phyloP scores from a whole-genome alignment of 2,888 invertebrate genomes.

The Melanargia galathea region DNA sequence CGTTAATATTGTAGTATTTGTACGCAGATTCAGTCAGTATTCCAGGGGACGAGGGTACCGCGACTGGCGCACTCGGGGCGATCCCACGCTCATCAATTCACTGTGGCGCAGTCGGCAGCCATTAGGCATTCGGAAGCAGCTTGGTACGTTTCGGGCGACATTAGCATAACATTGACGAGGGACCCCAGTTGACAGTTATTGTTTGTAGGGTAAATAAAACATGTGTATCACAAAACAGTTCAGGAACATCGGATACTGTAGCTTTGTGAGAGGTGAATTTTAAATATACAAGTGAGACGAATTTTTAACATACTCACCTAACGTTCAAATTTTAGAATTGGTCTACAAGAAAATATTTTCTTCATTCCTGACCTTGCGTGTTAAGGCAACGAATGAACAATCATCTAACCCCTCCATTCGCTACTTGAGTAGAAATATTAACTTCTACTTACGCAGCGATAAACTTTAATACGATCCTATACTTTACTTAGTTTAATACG shows the following conservation, averaged over 20 bases:
- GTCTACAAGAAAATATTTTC: no score
- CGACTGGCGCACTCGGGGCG: slow-evolving; percentile 87
- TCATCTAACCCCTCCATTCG: no score
- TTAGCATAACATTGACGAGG: slow-evolving; percentile 4
- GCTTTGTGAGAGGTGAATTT: no score
- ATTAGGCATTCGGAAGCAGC: slow-evolving; percentile 85
- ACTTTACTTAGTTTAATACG: not conserved
- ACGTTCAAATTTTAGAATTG: no score
- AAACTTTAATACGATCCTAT: not conserved
- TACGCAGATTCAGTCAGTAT: slow-evolving; percentile 82
- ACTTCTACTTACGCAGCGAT: not conserved
- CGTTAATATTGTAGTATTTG: slow-evolving; percentile 51
- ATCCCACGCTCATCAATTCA: slow-evolving; percentile 87
- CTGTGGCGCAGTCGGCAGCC: slow-evolving; percentile 89
- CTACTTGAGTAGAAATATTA: no score
- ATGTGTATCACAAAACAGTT: no score
- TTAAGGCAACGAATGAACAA: no score
- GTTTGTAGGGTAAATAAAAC: not conserved
- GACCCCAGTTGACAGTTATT: not conserved
- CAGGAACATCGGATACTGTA: no score
- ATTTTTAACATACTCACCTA: no score
- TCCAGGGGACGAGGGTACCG: slow-evolving; percentile 85
- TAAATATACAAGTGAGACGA: no score
- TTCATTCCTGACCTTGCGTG: no score
- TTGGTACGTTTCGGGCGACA: slow-evolving; percentile 66